These are phyloP conservation scores for Podocnemis expansa DNA, from an alignment of 2,113 vertebrate genomes.

Conservation along the genomic window DNA sequence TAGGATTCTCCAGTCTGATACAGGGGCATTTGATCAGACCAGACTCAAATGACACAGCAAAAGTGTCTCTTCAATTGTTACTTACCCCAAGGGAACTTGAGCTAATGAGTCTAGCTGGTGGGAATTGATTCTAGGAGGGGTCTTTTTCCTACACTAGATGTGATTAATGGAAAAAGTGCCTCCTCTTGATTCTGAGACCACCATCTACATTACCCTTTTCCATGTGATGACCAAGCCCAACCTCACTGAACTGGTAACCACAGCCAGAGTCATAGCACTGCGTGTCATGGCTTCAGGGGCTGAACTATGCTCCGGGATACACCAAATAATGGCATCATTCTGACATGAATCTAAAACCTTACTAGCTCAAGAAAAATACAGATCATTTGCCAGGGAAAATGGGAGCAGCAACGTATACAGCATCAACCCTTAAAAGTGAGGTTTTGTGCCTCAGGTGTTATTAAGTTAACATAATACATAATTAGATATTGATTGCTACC, in stretches of 20 bases:
- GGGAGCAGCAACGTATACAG: neutral
- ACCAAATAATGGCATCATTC: neutral
- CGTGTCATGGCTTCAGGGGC: too few species aligned
- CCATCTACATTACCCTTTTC: neutral
- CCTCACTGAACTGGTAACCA: neutral
- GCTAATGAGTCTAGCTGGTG: neutral
- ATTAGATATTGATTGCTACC: constrained; percentile 70
- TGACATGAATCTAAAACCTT: neutral
- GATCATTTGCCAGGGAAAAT: constrained; percentile 4
- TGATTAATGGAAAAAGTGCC: neutral
- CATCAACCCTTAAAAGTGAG: constrained; percentile 23
- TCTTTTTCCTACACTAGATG: neutral
- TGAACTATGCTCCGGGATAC: neutral
- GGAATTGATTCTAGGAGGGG: neutral
- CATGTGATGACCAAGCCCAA: neutral
- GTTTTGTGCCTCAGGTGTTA: constrained; percentile 55
- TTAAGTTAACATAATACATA: constrained; percentile 65
- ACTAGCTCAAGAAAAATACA: constrained; percentile 21
- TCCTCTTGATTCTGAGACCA: neutral
- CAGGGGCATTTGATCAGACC: too few species aligned
- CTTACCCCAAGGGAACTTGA: too few species aligned
- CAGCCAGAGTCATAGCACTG: neutral
- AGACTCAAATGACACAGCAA: too few species aligned
- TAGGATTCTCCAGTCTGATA: too few species aligned
- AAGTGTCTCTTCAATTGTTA: too few species aligned